A percentile compares a stretch with the other conserved stretches of the same genome.
Conservation (phyloP, 2,113 vertebrate genomes). For the Mobula hypostoma region DNA sequence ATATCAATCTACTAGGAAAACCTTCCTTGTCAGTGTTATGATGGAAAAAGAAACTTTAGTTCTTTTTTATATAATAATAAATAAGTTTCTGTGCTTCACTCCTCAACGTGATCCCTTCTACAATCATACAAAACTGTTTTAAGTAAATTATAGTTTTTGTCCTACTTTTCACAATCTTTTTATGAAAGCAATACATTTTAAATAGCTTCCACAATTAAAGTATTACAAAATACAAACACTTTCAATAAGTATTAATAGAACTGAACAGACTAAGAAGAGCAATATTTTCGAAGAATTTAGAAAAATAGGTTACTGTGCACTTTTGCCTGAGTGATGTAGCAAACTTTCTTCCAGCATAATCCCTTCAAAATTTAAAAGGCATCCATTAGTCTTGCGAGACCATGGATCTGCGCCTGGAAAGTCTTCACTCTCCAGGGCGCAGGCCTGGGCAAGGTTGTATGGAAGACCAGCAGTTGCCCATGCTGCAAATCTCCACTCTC, state of each 20-base stretch:
- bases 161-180: neutral
- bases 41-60: neutral
- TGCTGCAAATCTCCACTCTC: too few species aligned
- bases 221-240: neutral
- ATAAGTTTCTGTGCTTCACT: neutral
- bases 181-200: neutral
- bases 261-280: neutral
- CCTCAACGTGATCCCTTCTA: neutral
- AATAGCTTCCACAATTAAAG: neutral
- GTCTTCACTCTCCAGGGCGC: too few species aligned
- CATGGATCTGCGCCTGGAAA: too few species aligned
- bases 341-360: neutral
- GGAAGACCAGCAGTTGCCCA: too few species aligned
- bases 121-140: conserved; percentile 3
- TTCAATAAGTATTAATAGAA: neutral
- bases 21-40: neutral
- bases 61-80: neutral
- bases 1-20: neutral
- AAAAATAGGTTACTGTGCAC: neutral
- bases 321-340: neutral
- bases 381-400: too few species aligned
- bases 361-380: neutral
- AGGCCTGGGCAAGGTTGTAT: too few species aligned
- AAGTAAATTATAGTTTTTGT: neutral
- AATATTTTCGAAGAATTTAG: neutral